These are phyloP conservation scores for Phanerotoma sp. DNA, from an alignment of 2,888 invertebrate species.

Conservation along the genomic window DNA sequence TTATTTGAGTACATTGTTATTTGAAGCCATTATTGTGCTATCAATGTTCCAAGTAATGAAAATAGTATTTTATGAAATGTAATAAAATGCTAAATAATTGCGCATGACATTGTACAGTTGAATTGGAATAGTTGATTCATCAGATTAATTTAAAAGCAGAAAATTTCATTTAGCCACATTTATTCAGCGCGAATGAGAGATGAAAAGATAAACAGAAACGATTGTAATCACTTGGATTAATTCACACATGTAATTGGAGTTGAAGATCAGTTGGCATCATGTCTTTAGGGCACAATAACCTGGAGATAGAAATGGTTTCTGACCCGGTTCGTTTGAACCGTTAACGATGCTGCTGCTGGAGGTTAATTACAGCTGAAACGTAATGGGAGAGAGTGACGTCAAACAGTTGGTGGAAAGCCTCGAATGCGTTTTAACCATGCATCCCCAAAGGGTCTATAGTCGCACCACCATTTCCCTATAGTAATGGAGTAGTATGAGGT, in stretches of 20 bases:
- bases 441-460: conserved; percentile 35
- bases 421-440: conserved; percentile 37
- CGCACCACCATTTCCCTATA: conserved; percentile 25
- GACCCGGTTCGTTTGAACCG: conserved; percentile 13
- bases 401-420: conserved; percentile 11
- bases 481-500: no score
- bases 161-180: no score
- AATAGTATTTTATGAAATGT: no score
- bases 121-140: no score
- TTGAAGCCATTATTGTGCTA: no score
- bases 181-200: background rate
- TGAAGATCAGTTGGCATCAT: background rate
- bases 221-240: conserved; percentile 1
- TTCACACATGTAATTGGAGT: background rate
- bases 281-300: conserved; percentile 7
- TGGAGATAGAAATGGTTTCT: background rate
- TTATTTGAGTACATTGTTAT: no score
- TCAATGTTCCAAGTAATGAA: no score
- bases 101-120: no score
- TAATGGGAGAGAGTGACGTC: conserved; percentile 6
- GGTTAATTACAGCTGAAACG: conserved; percentile 14
- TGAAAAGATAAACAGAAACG: background rate
- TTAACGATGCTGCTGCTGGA: conserved; percentile 10
- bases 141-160: no score
- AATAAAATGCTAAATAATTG: no score